Evolutionary conservation across 2,113 vertebrate genomes (phyloP).

Genomic region (Aleadryas rufinucha): DNA sequence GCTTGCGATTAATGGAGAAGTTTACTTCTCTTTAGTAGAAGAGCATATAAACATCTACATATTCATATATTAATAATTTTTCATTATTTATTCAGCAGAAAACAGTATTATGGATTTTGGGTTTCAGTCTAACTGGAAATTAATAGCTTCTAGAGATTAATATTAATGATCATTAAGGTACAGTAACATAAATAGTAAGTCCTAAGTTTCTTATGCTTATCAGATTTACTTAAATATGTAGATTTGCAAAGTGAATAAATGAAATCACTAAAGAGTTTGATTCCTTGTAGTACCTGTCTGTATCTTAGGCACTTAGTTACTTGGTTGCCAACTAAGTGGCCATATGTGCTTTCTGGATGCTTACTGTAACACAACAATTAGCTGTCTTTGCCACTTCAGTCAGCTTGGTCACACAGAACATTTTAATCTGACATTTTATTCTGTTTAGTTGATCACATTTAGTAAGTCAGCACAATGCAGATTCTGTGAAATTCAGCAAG

Average conservation of each 20-base stretch:
- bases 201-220: background rate
- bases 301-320: background rate
- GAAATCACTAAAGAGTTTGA: background rate
- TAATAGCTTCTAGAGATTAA: background rate
- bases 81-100: background rate
- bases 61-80: background rate
- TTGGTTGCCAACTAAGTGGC: background rate
- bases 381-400: background rate
- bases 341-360: background rate
- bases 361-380: background rate
- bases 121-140: background rate
- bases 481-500: background rate
- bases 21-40: background rate
- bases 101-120: background rate
- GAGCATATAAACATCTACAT: background rate
- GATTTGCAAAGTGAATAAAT: background rate
- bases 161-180: background rate
- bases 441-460: background rate
- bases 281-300: background rate
- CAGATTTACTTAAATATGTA: background rate
- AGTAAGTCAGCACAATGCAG: background rate
- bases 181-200: background rate
- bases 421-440: background rate
- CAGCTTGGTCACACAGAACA: background rate
- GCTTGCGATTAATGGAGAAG: background rate